Percentiles rank a stretch among this genome's conserved stretches.
Conservation (phyloP, 2,888 invertebrate genomes). For the Synanthedon vespiformis region DNA sequence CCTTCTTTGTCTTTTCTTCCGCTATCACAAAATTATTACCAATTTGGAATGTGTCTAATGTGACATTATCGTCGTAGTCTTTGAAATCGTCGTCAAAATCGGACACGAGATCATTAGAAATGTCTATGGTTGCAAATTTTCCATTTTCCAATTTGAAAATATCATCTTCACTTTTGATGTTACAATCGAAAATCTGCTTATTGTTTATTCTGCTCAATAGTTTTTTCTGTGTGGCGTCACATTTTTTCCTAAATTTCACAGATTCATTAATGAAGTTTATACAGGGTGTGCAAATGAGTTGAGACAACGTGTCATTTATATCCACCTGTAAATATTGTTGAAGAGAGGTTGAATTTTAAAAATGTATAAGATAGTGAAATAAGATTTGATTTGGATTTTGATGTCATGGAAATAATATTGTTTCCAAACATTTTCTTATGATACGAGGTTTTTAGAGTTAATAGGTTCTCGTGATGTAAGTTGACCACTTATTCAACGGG, state of each 20-base stretch:
- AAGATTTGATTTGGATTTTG: too few species aligned
- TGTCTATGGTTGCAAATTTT: slow-evolving; percentile 19
- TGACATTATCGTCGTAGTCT: slow-evolving; percentile 28
- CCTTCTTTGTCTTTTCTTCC: slow-evolving; percentile 5
- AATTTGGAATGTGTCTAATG: slow-evolving; percentile 15
- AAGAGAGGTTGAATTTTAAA: too few species aligned
- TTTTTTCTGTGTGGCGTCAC: slow-evolving; percentile 15
- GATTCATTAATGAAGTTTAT: slow-evolving; percentile 21
- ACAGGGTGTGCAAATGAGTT: slow-evolving; percentile 22
- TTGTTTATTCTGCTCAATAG: slow-evolving; percentile 12
- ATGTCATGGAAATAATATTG: too few species aligned
- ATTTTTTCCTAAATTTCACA: slow-evolving; percentile 22
- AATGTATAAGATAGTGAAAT: too few species aligned
- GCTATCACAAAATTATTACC: slow-evolving; percentile 3
- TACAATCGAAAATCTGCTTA: slow-evolving; percentile 5
- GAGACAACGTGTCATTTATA: slow-evolving; percentile 21
- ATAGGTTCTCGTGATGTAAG: too few species aligned
- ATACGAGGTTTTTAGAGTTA: too few species aligned
- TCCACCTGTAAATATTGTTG: slow-evolving; percentile 17
- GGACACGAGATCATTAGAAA: slow-evolving; percentile 15
- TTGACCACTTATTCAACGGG: too few species aligned
- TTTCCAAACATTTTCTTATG: too few species aligned
- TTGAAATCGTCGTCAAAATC: slow-evolving; percentile 20
- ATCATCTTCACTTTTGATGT: slow-evolving; percentile 23
- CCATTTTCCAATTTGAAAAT: slow-evolving; percentile 9